Evolutionary conservation across 2,888 invertebrate species (phyloP), one percentile per base, ranked within the genome.

Genomic region (Cacoxenus indagator): DNA sequence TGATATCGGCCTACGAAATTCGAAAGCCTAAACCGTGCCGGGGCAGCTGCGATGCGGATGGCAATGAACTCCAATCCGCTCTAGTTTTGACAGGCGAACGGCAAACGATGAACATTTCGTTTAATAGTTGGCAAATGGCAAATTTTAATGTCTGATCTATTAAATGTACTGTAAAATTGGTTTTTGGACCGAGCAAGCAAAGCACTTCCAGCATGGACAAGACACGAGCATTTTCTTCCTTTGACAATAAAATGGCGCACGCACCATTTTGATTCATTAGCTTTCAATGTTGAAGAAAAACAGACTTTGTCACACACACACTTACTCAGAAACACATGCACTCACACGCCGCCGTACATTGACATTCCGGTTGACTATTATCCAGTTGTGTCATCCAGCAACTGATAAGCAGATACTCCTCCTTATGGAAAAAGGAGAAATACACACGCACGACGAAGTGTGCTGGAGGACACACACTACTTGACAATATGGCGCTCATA

Each of bases 401-500:
- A 17, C 57, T 27, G 57, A 29, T 57, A 57, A 57, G n/a, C 29
- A 14, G 27, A 57, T 46, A 14, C 8, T n/a, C 22, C n/a, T n/a
- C 17, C n/a, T 62, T 68, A 67, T 48, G 67, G 43, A 66, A 31
- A 67, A 59, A 46, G 65, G 24, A 70, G 27, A 43, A 24, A 22
- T 3, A 22, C 11, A n/a, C 14, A 19, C 11, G 26, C 22, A 24
- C 55, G 8, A 17, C 8, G 54, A 14, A 37, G 37, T 37, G 31
- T 31, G 31, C 31, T 1, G 8, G 37, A 37, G n/a, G n/a, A n/a
- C n/a, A 37, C 37, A 11, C 37, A 5, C 59, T 17, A 31, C 11
- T 14, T 31, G 59, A 82, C 82, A 81, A 84, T 85, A 84, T 85
- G 86, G 77, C 73, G 74, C 76, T 67, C 81, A 82, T 83, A 79